Conservation (phyloP, 2,888 invertebrate genomes). For the Nomada ruficornis region DNA sequence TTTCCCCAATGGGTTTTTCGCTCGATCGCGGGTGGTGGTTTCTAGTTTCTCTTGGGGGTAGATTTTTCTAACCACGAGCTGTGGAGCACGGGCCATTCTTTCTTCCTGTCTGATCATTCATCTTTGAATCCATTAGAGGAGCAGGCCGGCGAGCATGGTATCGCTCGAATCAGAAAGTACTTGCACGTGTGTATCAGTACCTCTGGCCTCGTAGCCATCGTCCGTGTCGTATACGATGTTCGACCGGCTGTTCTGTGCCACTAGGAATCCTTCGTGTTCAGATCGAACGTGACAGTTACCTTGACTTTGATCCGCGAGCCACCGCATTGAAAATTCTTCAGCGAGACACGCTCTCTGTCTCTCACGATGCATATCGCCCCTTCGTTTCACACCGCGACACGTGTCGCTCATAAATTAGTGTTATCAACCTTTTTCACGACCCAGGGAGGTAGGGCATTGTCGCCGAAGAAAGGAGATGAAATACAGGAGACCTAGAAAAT, state of each 20-base stretch:
- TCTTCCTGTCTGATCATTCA: constrained; percentile 64
- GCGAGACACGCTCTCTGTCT: constrained; percentile 40
- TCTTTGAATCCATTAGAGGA: constrained; percentile 72
- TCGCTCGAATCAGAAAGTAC: constrained; percentile 71
- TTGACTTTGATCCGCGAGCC: constrained; percentile 64
- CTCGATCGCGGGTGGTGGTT: constrained; percentile 23
- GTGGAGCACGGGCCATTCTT: constrained; percentile 20
- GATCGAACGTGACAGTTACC: constrained; percentile 64
- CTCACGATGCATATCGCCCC: constrained; percentile 46
- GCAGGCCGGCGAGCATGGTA: constrained; percentile 61
- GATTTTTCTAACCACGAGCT: constrained; percentile 25
- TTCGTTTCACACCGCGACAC: constrained; percentile 41
- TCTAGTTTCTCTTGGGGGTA: constrained; percentile 23
- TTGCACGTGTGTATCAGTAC: constrained; percentile 69
- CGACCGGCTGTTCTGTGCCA: constrained; percentile 58
- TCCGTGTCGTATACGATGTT: constrained; percentile 50
- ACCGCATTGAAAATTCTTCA: constrained; percentile 55
- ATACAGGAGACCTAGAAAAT: not conserved
- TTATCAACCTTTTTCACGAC: constrained; percentile 9
- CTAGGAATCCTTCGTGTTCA: constrained; percentile 57
- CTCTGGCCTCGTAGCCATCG: constrained; percentile 49
- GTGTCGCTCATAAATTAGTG: constrained; percentile 42
- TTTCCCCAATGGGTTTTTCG: not conserved
- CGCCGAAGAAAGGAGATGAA: not conserved
- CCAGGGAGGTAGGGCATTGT: not conserved